Conservation (phyloP, 2,797 vertebrate genomes). For the Staurois parvus region DNA sequence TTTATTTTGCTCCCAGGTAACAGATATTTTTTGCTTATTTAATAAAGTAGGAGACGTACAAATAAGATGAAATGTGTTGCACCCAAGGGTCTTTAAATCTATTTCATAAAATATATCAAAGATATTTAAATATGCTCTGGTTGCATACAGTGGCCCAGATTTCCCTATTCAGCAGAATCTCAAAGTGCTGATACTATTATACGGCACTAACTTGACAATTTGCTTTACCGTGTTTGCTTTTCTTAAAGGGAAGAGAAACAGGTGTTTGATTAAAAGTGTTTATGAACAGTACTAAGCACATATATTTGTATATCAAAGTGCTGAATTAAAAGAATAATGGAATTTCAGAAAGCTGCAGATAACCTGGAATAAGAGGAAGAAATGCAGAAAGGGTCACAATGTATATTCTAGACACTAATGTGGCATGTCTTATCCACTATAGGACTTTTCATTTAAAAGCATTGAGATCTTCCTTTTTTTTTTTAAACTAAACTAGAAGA, state of each 20-base stretch:
- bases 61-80: conserved; percentile 68
- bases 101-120: conserved; percentile 73
- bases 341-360: background rate
- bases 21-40: conserved; percentile 72
- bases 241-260: conserved; percentile 18
- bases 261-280: conserved; percentile 4
- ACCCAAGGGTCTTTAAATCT: conserved; percentile 63
- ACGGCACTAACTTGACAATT: conserved; percentile 58
- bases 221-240: conserved; percentile 59
- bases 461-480: too few relatives aligned
- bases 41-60: conserved; percentile 68
- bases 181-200: conserved; percentile 61
- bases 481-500: too few relatives aligned
- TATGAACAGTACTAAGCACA: background rate
- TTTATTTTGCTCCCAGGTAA: conserved; percentile 66
- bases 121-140: conserved; percentile 74
- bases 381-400: too few relatives aligned
- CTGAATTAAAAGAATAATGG: background rate
- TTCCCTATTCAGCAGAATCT: conserved; percentile 66
- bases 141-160: conserved; percentile 71
- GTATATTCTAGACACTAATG: too few relatives aligned
- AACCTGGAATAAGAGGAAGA: background rate
- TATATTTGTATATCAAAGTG: background rate
- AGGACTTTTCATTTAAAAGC: too few relatives aligned
- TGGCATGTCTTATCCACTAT: too few relatives aligned